A percentile compares a stretch with the other conserved stretches of the same genome.
Evolutionary conservation across 2,797 vertebrate genomes (phyloP).

Genomic region (Danionella dracula): DNA sequence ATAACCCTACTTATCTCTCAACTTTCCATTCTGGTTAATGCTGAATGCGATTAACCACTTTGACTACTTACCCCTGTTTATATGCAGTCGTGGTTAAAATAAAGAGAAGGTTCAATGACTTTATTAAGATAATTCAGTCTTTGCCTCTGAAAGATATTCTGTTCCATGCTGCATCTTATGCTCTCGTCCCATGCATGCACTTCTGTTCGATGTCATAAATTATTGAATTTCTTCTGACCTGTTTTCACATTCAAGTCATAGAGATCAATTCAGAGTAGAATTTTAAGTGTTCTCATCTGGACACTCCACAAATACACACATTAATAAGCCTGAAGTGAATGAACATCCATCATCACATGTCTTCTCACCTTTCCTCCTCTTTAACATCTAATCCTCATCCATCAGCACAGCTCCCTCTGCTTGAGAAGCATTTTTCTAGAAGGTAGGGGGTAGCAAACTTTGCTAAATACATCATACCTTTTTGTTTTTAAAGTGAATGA

Average conservation of each 20-base stretch:
- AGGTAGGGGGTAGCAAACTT: no score
- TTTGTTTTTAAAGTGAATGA: neutral
- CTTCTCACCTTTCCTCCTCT: slow-evolving; percentile 13
- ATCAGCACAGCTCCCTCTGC: slow-evolving; percentile 16
- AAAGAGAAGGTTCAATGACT: neutral
- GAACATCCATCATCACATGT: slow-evolving; percentile 30
- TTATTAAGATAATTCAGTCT: slow-evolving; percentile 3
- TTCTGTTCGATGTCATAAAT: slow-evolving; percentile 14
- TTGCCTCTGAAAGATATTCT: slow-evolving; percentile 10
- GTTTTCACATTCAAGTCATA: slow-evolving; percentile 1
- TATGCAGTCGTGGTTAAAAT: neutral
- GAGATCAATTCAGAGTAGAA: slow-evolving; percentile 2
- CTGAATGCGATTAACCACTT: neutral
- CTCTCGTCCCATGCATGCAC: neutral
- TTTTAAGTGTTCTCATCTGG: slow-evolving; percentile 13
- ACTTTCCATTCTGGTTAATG: slow-evolving; percentile 31
- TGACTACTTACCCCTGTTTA: neutral
- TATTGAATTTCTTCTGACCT: neutral
- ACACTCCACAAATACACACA: slow-evolving; percentile 14
- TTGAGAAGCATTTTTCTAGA: no score
- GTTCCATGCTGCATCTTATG: neutral
- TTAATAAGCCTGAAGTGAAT: slow-evolving; percentile 13
- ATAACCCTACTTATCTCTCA: slow-evolving; percentile 29
- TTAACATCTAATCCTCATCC: slow-evolving; percentile 24
- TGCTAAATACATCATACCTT: no score